Conservation (phyloP, 2,888 invertebrate genomes). For the Megamerina dolium region DNA sequence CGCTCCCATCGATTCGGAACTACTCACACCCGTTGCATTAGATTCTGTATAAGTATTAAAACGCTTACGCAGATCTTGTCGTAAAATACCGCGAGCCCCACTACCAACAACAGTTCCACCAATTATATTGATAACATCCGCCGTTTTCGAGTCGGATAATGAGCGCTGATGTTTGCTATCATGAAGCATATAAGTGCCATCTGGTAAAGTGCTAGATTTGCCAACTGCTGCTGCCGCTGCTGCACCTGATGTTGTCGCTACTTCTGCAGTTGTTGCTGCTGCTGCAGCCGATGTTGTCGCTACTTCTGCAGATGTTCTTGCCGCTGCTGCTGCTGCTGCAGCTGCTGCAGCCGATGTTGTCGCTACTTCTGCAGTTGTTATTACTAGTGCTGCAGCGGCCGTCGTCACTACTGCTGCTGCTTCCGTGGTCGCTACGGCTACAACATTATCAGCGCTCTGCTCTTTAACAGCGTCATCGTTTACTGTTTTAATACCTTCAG, state of each 20-base stretch:
- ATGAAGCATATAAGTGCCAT: constrained; percentile 42
- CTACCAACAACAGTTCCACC: constrained; percentile 26
- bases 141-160: constrained; percentile 65
- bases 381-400: constrained; percentile 7
- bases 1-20: constrained; percentile 68
- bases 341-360: too few species aligned
- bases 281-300: too few species aligned
- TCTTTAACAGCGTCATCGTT: constrained; percentile 19
- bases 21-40: constrained; percentile 76
- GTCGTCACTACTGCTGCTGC: constrained; percentile 5
- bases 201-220: constrained; percentile 55
- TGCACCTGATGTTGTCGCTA: too few species aligned
- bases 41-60: constrained; percentile 65
- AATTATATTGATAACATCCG: constrained; percentile 52
- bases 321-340: too few species aligned
- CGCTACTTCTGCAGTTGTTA: too few species aligned
- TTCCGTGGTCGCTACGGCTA: constrained; percentile 4
- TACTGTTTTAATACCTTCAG: constrained; percentile 33
- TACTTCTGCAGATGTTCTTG: too few species aligned
- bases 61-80: constrained; percentile 51
- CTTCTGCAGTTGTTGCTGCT: too few species aligned
- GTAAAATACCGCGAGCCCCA: constrained; percentile 16
- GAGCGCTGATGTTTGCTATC: constrained; percentile 56
- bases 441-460: constrained; percentile 18
- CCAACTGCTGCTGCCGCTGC: constrained; percentile 22